These are phyloP conservation scores for Xenus cinereus DNA, from an alignment of 2,113 vertebrate species.

Conservation along the genomic window DNA sequence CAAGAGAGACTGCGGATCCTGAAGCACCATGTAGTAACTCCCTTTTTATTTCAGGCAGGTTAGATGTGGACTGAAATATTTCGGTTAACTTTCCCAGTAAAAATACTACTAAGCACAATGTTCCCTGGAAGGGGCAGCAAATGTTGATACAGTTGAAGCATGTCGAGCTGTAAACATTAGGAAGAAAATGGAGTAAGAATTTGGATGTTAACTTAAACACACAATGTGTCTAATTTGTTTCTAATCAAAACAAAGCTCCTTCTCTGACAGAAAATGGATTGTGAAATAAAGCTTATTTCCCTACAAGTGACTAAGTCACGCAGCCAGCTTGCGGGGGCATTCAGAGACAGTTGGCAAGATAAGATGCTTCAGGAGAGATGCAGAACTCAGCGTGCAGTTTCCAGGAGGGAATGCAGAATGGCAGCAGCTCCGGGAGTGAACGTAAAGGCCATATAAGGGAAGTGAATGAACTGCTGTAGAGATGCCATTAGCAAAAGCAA, in stretches of 20 bases:
- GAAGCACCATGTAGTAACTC: not conserved
- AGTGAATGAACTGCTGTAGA: conserved; percentile 37
- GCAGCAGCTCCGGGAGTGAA: conserved; percentile 29
- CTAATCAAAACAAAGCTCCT: conserved; percentile 15
- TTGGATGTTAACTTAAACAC: not conserved
- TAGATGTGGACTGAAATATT: not conserved
- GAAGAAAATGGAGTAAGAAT: not conserved
- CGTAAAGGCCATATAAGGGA: conserved; percentile 57
- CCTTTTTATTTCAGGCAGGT: not conserved
- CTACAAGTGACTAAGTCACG: not conserved
- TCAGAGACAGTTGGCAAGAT: conserved; percentile 11
- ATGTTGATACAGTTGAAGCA: not conserved
- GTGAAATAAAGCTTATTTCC: conserved; percentile 8
- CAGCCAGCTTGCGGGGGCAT: conserved; percentile 2
- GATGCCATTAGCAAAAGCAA: conserved; percentile 46
- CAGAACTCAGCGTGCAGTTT: not conserved
- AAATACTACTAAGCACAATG: not conserved
- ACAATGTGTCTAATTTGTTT: conserved; percentile 6
- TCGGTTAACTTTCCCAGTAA: not conserved
- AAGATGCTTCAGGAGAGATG: conserved; percentile 22
- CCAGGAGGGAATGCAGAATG: conserved; percentile 8
- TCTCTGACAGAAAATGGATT: not conserved
- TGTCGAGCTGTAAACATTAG: not conserved
- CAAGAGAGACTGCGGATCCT: not conserved
- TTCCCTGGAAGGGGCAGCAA: not conserved